A percentile compares a stretch with the other conserved stretches of the same genome.
phyloP scores from a whole-genome alignment of 2,797 vertebrate species.

The Hippopotamyrus pictus region DNA sequence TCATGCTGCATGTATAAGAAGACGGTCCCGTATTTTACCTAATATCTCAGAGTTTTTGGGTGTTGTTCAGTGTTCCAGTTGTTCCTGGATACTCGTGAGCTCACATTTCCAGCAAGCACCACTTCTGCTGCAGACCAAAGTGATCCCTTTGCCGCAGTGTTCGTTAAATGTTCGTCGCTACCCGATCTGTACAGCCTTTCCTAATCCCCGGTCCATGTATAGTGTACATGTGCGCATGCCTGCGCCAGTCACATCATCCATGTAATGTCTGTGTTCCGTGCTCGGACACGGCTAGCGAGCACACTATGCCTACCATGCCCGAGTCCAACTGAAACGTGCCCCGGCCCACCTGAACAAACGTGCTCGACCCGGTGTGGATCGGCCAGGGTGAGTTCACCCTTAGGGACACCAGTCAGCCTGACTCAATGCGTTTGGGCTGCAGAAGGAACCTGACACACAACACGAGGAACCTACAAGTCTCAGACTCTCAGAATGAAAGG shows the following conservation, averaged over 20 bases:
- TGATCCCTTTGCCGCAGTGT: neutral
- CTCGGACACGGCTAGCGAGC: neutral
- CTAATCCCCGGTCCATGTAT: neutral
- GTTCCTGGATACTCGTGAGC: neutral
- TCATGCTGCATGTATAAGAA: neutral
- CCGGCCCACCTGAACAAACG: neutral
- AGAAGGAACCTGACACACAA: neutral
- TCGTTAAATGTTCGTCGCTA: neutral
- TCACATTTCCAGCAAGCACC: too few species aligned
- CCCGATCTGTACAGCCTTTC: neutral
- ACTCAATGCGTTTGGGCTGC: neutral
- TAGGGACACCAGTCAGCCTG: neutral
- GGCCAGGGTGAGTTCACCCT: too few species aligned
- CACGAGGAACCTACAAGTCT: neutral
- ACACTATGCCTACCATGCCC: neutral
- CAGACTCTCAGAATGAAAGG: neutral
- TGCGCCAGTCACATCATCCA: neutral
- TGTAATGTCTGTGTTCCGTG: neutral
- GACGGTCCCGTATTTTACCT: neutral
- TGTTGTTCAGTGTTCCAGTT: neutral
- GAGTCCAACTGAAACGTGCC: neutral
- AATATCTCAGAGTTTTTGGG: neutral
- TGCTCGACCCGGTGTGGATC: neutral
- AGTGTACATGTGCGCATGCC: neutral
- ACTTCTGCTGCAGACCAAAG: neutral